A percentile compares a stretch with the other conserved stretches of the same genome.
phyloP scores from a whole-genome alignment of 1,140 invertebrate species.

The Pseudomyrmex cubaensis region DNA sequence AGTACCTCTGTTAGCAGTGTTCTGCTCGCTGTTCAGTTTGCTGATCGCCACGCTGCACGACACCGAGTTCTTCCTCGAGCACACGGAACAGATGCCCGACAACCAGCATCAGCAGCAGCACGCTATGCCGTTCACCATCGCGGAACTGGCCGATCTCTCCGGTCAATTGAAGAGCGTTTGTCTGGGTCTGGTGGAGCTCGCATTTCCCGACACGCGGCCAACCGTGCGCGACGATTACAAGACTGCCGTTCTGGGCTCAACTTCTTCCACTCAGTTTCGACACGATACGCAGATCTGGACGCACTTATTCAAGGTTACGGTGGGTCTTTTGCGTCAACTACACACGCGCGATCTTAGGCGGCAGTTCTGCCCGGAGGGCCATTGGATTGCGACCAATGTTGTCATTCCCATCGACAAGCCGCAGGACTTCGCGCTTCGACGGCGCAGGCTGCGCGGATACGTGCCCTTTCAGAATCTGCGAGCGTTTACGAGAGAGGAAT shows the following conservation, averaged over 20 bases:
- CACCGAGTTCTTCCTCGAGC: conserved; percentile 90
- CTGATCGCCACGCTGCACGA: conserved; percentile 95
- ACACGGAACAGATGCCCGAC: conserved; percentile 67
- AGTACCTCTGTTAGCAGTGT: conserved; percentile 92
- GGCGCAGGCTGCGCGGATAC: conserved; percentile 86
- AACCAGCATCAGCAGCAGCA: conserved; percentile 74
- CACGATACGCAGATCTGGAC: conserved; percentile 86
- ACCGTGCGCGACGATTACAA: conserved; percentile 84
- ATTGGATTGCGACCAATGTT: conserved; percentile 92
- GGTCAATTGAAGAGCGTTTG: conserved; percentile 92
- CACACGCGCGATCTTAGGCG: conserved; percentile 92
- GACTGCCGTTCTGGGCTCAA: conserved; percentile 81
- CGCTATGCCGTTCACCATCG: conserved; percentile 88
- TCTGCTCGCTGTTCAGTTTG: conserved; percentile 93
- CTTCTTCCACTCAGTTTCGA: conserved; percentile 75
- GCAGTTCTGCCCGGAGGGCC: conserved; percentile 91
- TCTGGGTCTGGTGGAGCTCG: conserved; percentile 94
- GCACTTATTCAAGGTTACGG: conserved; percentile 86
- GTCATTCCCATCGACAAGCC: conserved; percentile 88
- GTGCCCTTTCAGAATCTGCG: conserved; percentile 88
- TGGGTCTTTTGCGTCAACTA: conserved; percentile 91
- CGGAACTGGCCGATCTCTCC: conserved; percentile 88
- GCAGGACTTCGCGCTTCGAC: conserved; percentile 87
- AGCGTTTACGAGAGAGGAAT: conserved; percentile 87
- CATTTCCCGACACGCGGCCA: conserved; percentile 93